Evolutionary conservation across 1,140 invertebrate species (phyloP), one percentile per base, ranked within the genome.

Genomic region (Hormaphis cornu): DNA sequence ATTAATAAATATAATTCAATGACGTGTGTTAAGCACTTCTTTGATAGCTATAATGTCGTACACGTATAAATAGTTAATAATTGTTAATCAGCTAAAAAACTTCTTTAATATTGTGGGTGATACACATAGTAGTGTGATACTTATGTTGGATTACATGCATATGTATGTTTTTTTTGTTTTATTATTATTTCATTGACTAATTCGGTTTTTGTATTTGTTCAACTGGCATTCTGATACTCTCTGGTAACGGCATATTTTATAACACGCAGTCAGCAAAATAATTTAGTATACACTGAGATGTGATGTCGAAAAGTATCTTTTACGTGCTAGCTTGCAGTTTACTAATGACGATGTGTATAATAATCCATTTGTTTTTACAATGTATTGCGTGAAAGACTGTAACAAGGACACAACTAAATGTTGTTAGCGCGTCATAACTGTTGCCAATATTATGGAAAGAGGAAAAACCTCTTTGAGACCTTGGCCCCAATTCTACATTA

Each of bases 391-490:
- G 33, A 54, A 33, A n/a, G 4, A 54, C 52, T 5, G 6, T 58
- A 7, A 8, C 54, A 58, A 58, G 33, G 54, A 58, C 54, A n/a
- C n/a, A 40, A 40, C 20, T 58, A 40, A 22, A 61, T 7, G 16
- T 61, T 61, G 28, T 44, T n/a, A 18, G 8, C 18, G 8, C 18
- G n/a, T 61, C 16, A 14, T 61, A 44, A 26, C 28, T 30, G 44
- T 66, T 50, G n/a, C 42, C 26, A 12, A 42, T 44, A 35, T 22
- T 44, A 14, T 46, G 59, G n/a, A 66, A 66, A 66, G 18, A 66
- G 26, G 35, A 66, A 66, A 59, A 48, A 48, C 3, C 28, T 48
- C 16, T 20, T 16, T 14, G 12, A 33, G 37, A 66, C 61, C 61
- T 66, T 66, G 61, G 44, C 61, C 61, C 22, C 61, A 48, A 30